Evolutionary conservation across 2,888 invertebrate genomes (phyloP).

Genomic region (Cephus pulcher): DNA sequence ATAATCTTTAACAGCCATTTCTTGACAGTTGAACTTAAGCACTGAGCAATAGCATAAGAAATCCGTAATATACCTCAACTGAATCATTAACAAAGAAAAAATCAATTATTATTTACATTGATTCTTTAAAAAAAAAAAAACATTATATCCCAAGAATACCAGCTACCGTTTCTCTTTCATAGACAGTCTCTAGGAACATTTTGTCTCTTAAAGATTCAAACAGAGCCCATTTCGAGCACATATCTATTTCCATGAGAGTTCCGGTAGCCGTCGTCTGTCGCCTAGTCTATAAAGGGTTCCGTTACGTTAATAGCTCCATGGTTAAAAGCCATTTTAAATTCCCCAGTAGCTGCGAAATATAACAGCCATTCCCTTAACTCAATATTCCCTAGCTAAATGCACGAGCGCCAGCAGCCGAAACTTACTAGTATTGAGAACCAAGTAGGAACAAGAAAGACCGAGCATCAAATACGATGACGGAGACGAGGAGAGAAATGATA

Average conservation of each 20-base stretch:
- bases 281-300: constrained; percentile 24
- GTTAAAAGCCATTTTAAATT: constrained; percentile 12
- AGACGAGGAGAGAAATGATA: constrained; percentile 21
- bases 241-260: constrained; percentile 26
- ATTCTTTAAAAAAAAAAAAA: not conserved
- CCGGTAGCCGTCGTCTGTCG: constrained; percentile 30
- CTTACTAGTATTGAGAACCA: not conserved
- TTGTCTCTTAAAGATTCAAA: not conserved
- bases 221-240: not conserved
- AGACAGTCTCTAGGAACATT: not conserved
- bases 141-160: not conserved
- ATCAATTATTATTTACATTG: not conserved
- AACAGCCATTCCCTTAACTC: not conserved
- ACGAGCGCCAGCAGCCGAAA: not conserved
- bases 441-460: not conserved
- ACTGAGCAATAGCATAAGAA: not conserved
- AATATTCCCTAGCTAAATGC: not conserved
- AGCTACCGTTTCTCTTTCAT: constrained; percentile 2
- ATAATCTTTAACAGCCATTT: not conserved
- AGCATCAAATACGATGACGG: not conserved
- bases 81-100: not conserved
- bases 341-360: not conserved
- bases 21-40: not conserved
- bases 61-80: not conserved
- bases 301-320: constrained; percentile 30